phyloP scores from a whole-genome alignment of 2,113 vertebrate genomes.

The Mellivora capensis region DNA sequence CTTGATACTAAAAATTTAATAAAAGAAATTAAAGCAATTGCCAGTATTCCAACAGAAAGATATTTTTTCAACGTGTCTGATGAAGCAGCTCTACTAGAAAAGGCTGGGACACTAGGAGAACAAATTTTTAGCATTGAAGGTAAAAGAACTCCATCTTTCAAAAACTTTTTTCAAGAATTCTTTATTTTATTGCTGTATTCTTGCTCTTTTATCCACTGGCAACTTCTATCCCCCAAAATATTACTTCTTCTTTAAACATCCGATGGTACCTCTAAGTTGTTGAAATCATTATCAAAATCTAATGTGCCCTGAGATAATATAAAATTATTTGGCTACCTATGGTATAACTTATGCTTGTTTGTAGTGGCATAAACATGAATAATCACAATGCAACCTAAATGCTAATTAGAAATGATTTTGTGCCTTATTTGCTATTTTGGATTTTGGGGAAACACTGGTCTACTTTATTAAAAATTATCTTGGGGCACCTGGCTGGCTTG shows the following conservation, averaged over 20 bases:
- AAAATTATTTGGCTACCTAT: neutral
- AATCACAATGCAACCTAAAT: neutral
- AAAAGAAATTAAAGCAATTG: slow-evolving; percentile 95
- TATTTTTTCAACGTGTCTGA: slow-evolving; percentile 96
- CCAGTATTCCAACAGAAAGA: slow-evolving; percentile 90
- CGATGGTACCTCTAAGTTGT: neutral
- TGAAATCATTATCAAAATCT: neutral
- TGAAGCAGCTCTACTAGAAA: slow-evolving; percentile 90
- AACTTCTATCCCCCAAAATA: neutral
- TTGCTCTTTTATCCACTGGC: neutral
- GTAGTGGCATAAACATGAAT: neutral
- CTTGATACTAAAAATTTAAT: slow-evolving; percentile 92
- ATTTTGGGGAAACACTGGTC: neutral
- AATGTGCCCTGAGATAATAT: neutral
- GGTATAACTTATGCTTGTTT: neutral
- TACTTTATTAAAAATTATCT: neutral
- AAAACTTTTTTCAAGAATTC: neutral
- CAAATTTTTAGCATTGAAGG: slow-evolving; percentile 99
- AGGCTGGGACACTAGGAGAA: slow-evolving; percentile 92
- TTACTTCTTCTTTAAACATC: neutral
- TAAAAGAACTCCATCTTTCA: slow-evolving; percentile 64
- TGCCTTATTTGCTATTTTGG: neutral
- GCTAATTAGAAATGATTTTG: neutral
- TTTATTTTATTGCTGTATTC: neutral
- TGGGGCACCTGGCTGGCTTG: neutral